Percentiles rank a stretch among this genome's conserved stretches.
Conservation (phyloP, 2,888 invertebrate genomes). For the Galeopsomyia nigrocyanea region DNA sequence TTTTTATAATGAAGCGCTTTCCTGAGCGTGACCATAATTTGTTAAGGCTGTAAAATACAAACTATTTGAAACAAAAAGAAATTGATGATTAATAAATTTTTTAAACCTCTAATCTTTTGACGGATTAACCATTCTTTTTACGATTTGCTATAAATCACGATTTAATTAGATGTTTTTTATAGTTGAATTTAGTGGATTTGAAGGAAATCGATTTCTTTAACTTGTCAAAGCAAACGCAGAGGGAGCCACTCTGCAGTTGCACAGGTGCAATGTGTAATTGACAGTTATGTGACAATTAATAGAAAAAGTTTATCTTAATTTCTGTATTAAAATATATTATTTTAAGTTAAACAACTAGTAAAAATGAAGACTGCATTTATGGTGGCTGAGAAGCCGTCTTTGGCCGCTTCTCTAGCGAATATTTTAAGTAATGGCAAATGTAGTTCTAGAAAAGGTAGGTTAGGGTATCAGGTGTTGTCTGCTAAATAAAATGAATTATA, state of each 20-base stretch:
- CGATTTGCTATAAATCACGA: neutral
- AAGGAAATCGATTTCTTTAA: too few species aligned
- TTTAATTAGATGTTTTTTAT: neutral
- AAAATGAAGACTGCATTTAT: conserved; percentile 90
- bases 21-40: conserved; percentile 44
- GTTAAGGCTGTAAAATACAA: conserved; percentile 50
- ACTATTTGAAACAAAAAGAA: conserved; percentile 45
- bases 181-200: too few species aligned
- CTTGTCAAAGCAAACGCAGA: too few species aligned
- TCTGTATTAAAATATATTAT: conserved; percentile 38
- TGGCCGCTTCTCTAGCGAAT: conserved; percentile 93
- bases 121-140: neutral
- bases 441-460: conserved; percentile 81
- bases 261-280: conserved; percentile 22
- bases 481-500: conserved; percentile 29
- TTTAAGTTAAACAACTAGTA: conserved; percentile 38
- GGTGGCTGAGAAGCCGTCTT: conserved; percentile 99
- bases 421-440: conserved; percentile 92
- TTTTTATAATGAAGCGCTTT: conserved; percentile 51
- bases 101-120: neutral
- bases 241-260: conserved; percentile 1
- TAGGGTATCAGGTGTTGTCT: conserved; percentile 44
- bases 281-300: conserved; percentile 45
- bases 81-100: conserved; percentile 1
- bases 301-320: conserved; percentile 30